A percentile compares a stretch with the other conserved stretches of the same genome.
phyloP scores from a whole-genome alignment of 2,113 vertebrate species.

The Struthidea cinerea region DNA sequence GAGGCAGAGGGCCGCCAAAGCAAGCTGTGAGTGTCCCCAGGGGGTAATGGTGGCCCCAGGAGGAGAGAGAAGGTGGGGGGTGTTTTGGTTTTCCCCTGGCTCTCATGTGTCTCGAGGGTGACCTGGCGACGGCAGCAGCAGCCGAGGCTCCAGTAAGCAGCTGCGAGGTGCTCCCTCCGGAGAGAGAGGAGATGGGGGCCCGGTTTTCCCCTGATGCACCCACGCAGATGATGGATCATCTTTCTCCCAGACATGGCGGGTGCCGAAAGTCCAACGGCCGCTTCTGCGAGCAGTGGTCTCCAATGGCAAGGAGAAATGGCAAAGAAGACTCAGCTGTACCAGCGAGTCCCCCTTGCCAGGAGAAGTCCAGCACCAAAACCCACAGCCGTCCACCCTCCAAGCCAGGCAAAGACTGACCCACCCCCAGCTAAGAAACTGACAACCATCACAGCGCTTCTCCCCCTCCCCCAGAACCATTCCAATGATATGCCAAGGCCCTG shows the following conservation, averaged over 20 bases:
- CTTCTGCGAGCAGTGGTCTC: neutral
- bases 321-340: neutral
- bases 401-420: neutral
- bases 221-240: too few species aligned
- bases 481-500: too few species aligned
- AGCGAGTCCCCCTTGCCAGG: neutral
- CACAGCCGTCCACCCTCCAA: rapidly evolving
- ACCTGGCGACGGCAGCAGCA: neutral
- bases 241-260: neutral
- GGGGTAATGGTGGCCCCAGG: neutral
- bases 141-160: neutral
- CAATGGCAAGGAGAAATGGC: neutral
- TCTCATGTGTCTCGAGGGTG: neutral
- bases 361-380: neutral
- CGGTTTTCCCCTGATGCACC: neutral
- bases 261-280: rapidly evolving
- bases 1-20: neutral
- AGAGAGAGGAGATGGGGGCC: too few species aligned
- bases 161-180: rapidly evolving
- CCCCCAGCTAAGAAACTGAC: neutral
- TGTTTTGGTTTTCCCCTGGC: neutral
- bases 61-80: neutral
- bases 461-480: neutral
- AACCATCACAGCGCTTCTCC: neutral
- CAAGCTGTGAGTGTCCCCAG: rapidly evolving